Evolutionary conservation across 30 jellyfish, hydroid and myxozoan genomes (phyloP).

Genomic region (Mastigias papua): DNA sequence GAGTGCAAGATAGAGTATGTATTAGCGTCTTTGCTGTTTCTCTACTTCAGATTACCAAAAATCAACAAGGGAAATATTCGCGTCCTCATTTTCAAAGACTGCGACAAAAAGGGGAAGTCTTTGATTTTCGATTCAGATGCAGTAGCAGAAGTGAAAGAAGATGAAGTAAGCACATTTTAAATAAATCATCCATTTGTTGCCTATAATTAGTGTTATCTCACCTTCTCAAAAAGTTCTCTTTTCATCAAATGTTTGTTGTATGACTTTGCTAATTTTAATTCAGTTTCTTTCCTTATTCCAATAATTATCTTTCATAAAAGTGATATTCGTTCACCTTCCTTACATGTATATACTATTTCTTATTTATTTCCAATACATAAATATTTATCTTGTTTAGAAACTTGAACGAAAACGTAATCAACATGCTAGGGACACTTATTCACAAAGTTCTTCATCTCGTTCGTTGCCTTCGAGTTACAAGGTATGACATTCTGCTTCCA

Average conservation of each 20-base stretch:
- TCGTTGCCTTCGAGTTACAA: conserved; percentile 27
- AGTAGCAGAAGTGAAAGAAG: conserved; percentile 66
- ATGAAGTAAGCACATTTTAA: no score
- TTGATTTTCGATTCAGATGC: conserved; percentile 97
- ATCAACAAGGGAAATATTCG: conserved; percentile 81
- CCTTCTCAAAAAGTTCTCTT: no score
- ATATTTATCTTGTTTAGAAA: no score
- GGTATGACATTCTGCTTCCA: neutral
- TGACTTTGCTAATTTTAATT: no score
- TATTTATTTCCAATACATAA: no score
- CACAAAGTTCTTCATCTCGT: conserved; percentile 40
- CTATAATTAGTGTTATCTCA: neutral
- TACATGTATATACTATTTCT: no score
- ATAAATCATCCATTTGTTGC: no score
- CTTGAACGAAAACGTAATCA: conserved; percentile 24
- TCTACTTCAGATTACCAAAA: conserved; percentile 79
- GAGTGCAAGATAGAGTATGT: neutral
- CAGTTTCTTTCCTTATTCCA: no score
- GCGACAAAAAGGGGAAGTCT: conserved; percentile 90
- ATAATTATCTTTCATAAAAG: no score
- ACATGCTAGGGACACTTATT: conserved; percentile 16
- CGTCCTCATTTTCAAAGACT: conserved; percentile 86
- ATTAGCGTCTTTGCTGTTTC: no score
- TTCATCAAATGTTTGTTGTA: no score
- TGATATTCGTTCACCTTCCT: no score